These are phyloP conservation scores for Pachycephala philippinensis DNA, from an alignment of 2,113 vertebrate genomes.

Conservation along the genomic window DNA sequence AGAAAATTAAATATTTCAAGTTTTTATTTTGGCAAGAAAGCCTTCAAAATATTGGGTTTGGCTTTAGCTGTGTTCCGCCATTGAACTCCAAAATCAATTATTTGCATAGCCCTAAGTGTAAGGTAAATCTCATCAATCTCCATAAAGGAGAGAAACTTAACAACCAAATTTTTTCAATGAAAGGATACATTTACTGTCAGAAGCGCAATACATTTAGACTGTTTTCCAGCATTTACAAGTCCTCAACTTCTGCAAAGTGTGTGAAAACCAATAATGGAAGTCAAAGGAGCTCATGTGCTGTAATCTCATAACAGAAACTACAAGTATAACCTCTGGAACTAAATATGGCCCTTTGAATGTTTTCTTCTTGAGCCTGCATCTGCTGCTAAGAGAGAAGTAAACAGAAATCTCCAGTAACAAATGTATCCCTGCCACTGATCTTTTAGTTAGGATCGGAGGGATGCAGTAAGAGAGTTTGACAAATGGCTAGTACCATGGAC, in stretches of 20 bases:
- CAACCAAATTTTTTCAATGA: background rate
- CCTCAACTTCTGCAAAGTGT: background rate
- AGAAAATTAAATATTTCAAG: background rate
- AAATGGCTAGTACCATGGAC: background rate
- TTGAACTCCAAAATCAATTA: constrained; percentile 24
- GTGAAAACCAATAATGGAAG: background rate
- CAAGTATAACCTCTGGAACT: constrained; percentile 15
- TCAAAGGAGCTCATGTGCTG: background rate
- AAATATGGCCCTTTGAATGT: background rate
- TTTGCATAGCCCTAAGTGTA: background rate
- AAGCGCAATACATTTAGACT: background rate
- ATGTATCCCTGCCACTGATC: background rate
- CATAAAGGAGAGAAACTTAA: background rate
- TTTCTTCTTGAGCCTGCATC: background rate
- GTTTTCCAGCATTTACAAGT: constrained; percentile 1
- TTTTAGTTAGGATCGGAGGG: background rate
- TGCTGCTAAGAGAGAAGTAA: background rate
- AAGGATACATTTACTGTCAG: background rate
- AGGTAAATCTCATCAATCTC: constrained; percentile 25
- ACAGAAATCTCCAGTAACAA: background rate
- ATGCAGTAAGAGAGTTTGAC: background rate
- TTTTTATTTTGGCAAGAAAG: constrained; percentile 13
- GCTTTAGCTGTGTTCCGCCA: background rate
- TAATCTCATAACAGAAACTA: constrained; percentile 2
- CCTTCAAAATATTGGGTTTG: constrained; percentile 10